These are phyloP conservation scores for Crotophaga sulcirostris DNA, from an alignment of 2,113 vertebrate species.

Conservation along the genomic window DNA sequence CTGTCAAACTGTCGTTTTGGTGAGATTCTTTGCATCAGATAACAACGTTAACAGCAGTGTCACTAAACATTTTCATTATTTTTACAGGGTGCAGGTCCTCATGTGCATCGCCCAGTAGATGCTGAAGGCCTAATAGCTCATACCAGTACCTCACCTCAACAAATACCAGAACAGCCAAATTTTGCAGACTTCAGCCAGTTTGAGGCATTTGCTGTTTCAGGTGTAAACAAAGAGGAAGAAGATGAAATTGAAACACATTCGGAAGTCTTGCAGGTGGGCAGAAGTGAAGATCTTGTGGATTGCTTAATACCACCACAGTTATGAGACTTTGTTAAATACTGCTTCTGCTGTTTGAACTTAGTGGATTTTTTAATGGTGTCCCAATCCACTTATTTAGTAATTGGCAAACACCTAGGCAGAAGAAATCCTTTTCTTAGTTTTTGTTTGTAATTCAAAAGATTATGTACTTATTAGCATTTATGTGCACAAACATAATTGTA, in stretches of 20 bases:
- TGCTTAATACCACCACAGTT: neutral
- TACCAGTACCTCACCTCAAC: constrained; percentile 91
- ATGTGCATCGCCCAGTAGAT: constrained; percentile 85
- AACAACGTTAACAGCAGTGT: neutral
- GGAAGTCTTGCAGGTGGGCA: constrained; percentile 84
- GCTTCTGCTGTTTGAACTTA: neutral
- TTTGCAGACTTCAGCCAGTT: constrained; percentile 99
- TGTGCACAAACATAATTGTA: neutral
- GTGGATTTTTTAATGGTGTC: neutral
- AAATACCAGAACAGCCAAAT: constrained; percentile 98
- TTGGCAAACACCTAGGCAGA: neutral
- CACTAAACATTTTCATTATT: neutral
- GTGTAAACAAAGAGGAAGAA: constrained; percentile 84
- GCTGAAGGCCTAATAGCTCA: constrained; percentile 83
- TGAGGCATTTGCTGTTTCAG: constrained; percentile 87
- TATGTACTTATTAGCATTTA: neutral
- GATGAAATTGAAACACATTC: constrained; percentile 87
- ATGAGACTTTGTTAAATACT: neutral
- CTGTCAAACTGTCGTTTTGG: neutral
- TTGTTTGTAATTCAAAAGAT: neutral
- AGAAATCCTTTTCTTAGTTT: neutral
- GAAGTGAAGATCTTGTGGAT: neutral
- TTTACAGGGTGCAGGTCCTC: constrained; percentile 82
- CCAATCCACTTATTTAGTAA: neutral
- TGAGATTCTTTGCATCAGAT: neutral